These are phyloP conservation scores for Sphaerophoria rueppellii DNA, from an alignment of 2,888 invertebrate species.

Conservation along the genomic window DNA sequence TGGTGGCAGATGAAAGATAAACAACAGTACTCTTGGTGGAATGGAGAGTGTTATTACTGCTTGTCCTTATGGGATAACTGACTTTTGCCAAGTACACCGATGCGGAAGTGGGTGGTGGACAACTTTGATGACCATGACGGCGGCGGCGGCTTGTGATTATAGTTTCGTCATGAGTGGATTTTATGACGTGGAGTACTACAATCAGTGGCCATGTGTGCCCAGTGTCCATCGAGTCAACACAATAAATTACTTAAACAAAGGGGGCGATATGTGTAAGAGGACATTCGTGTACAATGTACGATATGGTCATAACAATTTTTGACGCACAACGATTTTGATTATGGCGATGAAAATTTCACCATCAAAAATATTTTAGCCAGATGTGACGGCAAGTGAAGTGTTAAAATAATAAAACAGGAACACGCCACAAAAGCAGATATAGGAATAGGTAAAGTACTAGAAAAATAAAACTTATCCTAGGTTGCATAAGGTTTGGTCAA, in stretches of 20 bases:
- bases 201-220: constrained; percentile 5
- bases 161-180: constrained; percentile 44
- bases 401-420: no score
- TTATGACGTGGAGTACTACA: constrained; percentile 16
- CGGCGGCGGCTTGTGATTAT: constrained; percentile 23
- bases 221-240: constrained; percentile 51
- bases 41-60: constrained; percentile 23
- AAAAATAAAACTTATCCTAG: constrained; percentile 15
- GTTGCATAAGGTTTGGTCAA: background rate
- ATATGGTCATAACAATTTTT: constrained; percentile 39
- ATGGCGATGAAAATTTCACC: constrained; percentile 44
- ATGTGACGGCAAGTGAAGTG: background rate
- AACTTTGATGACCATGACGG: background rate
- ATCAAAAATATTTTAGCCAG: constrained; percentile 28
- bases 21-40: constrained; percentile 12
- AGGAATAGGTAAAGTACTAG: constrained; percentile 10
- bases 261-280: constrained; percentile 5
- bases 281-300: constrained; percentile 10
- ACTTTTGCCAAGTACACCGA: constrained; percentile 15
- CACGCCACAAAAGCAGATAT: constrained; percentile 1
- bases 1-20: constrained; percentile 51
- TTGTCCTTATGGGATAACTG: constrained; percentile 19
- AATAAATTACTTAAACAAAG: constrained; percentile 52
- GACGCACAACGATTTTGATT: constrained; percentile 53
- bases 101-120: no score